Conservation (phyloP, 2,797 vertebrate genomes). For the Arnoldichthys spilopterus region DNA sequence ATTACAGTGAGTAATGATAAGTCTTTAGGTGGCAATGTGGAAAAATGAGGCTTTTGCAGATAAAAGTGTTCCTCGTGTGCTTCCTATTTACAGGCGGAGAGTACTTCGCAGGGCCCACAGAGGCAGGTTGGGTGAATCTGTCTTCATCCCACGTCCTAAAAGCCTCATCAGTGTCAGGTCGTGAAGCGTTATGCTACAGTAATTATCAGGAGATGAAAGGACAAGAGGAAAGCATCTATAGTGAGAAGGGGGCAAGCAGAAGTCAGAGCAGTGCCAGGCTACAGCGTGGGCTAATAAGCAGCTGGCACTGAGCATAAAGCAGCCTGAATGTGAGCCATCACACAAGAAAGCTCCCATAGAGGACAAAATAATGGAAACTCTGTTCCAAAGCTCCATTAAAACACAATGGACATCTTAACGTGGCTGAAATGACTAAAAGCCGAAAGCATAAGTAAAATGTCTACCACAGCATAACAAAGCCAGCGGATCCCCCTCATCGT, state of each 20-base stretch:
- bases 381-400: neutral
- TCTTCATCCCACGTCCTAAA: constrained; percentile 50
- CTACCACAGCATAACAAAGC: neutral
- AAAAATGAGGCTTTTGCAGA: constrained; percentile 56
- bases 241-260: neutral
- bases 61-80: constrained; percentile 46
- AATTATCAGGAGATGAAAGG: constrained; percentile 63
- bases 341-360: neutral
- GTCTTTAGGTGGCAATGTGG: constrained; percentile 55
- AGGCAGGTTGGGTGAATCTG: constrained; percentile 49
- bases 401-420: neutral
- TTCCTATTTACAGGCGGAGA: constrained; percentile 46
- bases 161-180: constrained; percentile 45
- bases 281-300: neutral
- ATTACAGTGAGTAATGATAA: constrained; percentile 60
- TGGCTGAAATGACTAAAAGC: constrained; percentile 1
- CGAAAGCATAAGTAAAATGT: too few relatives aligned
- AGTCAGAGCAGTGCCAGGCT: neutral
- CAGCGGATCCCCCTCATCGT: neutral
- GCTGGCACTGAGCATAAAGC: constrained; percentile 1
- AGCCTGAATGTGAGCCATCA: constrained; percentile 1
- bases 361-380: neutral
- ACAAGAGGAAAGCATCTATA: constrained; percentile 35
- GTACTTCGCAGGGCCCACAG: constrained; percentile 7
- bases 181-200: constrained; percentile 50